Evolutionary conservation across 1,140 invertebrate species (phyloP), one percentile per base, ranked within the genome.

Genomic region (Zophobas morio): DNA sequence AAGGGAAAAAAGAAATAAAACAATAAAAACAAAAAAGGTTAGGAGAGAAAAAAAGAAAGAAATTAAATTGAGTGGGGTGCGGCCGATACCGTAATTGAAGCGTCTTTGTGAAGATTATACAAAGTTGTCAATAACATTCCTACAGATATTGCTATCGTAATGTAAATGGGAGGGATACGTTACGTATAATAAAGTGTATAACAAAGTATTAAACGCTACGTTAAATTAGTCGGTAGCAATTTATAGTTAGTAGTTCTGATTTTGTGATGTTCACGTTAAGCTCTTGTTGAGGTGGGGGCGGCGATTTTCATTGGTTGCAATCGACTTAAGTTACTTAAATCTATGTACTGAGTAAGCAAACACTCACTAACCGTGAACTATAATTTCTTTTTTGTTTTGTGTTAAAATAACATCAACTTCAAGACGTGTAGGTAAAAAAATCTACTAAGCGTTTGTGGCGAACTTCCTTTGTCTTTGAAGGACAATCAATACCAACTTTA

Each of bases 1-100:
- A 85, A 86, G 87, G 75, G 81, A 77, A 85, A 82, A 86, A 78
- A 82, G 84, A 87, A 83, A 79, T 81, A 83, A 84, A 79, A 86
- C 84, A 39, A 86, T 84, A 84, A 66, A 84, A 84, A 84, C 70
- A 82, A 77, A 83, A 83, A 82, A 84, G 74, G 84, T 79, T 80
- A 81, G 57, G 75, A 84, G 82, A 79, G 80, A 80, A 75, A 74
- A 82, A 79, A 77, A 77, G 76, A 81, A 78, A 83, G 40, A 78
- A 81, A 66, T 36, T 42, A 35, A 56, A 72, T 32, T 40, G 36
- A 49, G 74, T 57, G 54, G 56, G 46, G 70, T 70, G 46, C 37
- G 60, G 54, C 34, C 71, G 47, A 42, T 73, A 72, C 35, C 47
- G 70, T 51, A 51, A 72, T 53, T 20, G 35, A 73, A 73, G 71